Percentiles rank a stretch among this genome's conserved stretches.
Evolutionary conservation across 2,113 vertebrate genomes (phyloP).

Genomic region (Tragelaphus buxtoni): DNA sequence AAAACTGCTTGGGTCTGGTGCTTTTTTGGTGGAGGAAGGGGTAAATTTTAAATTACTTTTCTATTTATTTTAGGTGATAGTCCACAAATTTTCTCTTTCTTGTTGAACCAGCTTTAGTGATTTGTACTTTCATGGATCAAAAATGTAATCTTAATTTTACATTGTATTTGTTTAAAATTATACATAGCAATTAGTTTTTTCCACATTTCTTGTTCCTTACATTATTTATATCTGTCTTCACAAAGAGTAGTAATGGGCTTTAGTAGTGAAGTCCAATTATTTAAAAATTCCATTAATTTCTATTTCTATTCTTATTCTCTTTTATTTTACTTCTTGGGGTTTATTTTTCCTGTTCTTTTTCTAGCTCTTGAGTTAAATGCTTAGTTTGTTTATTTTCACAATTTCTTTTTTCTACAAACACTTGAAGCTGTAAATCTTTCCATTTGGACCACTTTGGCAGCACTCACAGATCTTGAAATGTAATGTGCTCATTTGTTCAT

Average conservation of each 20-base stretch:
- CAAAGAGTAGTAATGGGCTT: constrained; percentile 1
- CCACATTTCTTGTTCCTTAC: background rate
- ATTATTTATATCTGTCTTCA: background rate
- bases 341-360: constrained; percentile 30
- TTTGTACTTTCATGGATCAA: background rate
- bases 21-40: background rate
- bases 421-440: background rate
- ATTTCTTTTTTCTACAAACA: constrained; percentile 19
- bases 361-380: background rate
- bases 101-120: background rate
- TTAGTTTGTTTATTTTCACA: constrained; percentile 37
- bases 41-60: background rate
- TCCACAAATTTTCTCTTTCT: background rate
- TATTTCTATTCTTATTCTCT: constrained; percentile 9
- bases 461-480: background rate
- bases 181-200: background rate
- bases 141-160: constrained; percentile 9
- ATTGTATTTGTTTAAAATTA: constrained; percentile 4
- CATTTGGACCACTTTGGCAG: background rate
- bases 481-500: constrained; percentile 14
- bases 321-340: background rate
- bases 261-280: background rate
- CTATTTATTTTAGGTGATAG: background rate
- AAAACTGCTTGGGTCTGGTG: background rate
- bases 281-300: background rate